Base-by-base conservation (phyloP, 2,888 invertebrate species). In the Mycalesis mineus region DNA sequence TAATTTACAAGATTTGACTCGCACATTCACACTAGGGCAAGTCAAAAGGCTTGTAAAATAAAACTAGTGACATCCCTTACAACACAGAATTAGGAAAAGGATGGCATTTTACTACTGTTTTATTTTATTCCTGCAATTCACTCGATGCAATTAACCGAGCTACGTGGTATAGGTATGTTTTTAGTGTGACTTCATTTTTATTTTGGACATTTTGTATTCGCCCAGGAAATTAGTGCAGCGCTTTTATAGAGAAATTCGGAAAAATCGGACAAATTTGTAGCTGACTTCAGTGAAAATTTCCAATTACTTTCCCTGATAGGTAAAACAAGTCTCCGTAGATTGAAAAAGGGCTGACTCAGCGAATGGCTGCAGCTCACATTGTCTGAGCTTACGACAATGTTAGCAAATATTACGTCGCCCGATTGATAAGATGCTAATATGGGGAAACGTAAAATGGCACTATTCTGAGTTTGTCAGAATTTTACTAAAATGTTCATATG, bases 341-440 rank as follows among this genome's bases (percentile, higher is more conserved):
- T 60, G 56, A 53, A 60, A 60, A 55, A 53, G 52, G 42, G 57
- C 53, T 53, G 56, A 57, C 29, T 29, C 2, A 47, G 57, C 33
- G 31, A 49, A 53, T 53, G 53, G 15, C 36, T 42, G 41, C 36
- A 54, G 7, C 53, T 50, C 45, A 50, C 39, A 33, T 13, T 44
- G 33, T 49, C 69, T 75, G 72, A 75, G 68, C 60, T 57, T 41
- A 55, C 52, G 73, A 72, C 74, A 77, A 70, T 66, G 60, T 63
- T 62, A 51, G 62, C 61, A 65, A 63, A 65, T 70, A 68, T 74
- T 22, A 51, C 40, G 51, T 59, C n/a, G 15, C 55, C 72, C 70
- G 69, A 74, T 74, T 74, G 74, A 74, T 73, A 73, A 70, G 63
- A 49, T 50, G 69, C 70, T 72, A 72, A 71, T 57, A 67, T 63